Base-by-base conservation (phyloP, 2,797 vertebrate genomes). In the Rhinatrema bivittatum region DNA sequence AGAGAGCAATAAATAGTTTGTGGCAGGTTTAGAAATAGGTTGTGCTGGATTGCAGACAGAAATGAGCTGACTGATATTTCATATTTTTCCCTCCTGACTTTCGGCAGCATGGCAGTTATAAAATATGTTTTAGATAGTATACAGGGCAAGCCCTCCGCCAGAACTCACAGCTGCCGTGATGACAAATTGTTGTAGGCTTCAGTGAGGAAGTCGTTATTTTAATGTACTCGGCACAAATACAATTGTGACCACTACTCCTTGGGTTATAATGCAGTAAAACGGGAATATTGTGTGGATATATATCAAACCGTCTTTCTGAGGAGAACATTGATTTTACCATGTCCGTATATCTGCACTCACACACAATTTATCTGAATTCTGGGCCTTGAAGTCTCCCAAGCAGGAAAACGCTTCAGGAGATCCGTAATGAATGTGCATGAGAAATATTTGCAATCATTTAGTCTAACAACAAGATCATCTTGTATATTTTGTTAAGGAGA, bases 171-270 rank as follows among this genome's bases (percentile, higher is more conserved):
- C 6, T 23, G 13, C 25, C 25, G 26, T 37, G 17, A 39, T 48
- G 36, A 35, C 30, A 32, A 42, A 30, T 40, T 32, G 38, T 9
- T 37, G 39, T 30, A 40, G 14, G 18, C 40, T 14, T 53, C 46
- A 9, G 23, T 21, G 53, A 53, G 26, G 20, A n/a, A 46, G 36
- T n/a, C n/a, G n/a, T 48, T 30, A 24, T 39, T 61, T 21, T 26
- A 24, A 1, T 29, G 7, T 42, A 20, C 27, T 32, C 54, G 23
- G 16, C 39, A 7, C 10, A 7, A 25, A 20, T 48, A 13, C 29
- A 21, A 39, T 41, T 42, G 25, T 50, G 42, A 3, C 28, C 14
- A 0, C 12, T 22, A 3, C 39, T 27, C 14, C 37, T 60, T 44
- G 39, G 15, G 1, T 16, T 26, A 25, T 30, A 31, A 46, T 41